These are phyloP conservation scores for Chouioia cunea DNA, from an alignment of 2,888 invertebrate species.

Conservation along the genomic window DNA sequence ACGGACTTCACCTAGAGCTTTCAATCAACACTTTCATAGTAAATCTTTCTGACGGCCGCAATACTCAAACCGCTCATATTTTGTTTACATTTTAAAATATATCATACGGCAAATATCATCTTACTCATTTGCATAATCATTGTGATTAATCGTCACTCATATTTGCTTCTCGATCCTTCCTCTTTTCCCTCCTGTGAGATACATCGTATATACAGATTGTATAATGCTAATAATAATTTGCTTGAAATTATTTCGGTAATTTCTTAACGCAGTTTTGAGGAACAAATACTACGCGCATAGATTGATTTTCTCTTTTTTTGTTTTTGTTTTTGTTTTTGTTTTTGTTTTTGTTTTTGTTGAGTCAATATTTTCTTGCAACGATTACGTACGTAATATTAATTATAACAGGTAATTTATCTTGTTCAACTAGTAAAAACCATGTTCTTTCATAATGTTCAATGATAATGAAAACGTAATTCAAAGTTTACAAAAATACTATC, in stretches of 20 bases:
- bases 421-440: slow-evolving; percentile 41
- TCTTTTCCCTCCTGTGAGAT: neutral
- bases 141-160: slow-evolving; percentile 42
- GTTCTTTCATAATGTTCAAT: slow-evolving; percentile 44
- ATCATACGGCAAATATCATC: slow-evolving; percentile 57
- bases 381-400: slow-evolving; percentile 35
- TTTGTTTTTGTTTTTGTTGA: slow-evolving; percentile 19
- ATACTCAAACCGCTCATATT: slow-evolving; percentile 47
- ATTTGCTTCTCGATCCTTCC: slow-evolving; percentile 15
- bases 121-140: slow-evolving; percentile 51
- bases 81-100: slow-evolving; percentile 58
- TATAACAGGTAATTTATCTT: slow-evolving; percentile 24
- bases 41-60: slow-evolving; percentile 12
- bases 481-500: slow-evolving; percentile 64
- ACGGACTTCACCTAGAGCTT: slow-evolving; percentile 8
- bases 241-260: slow-evolving; percentile 17
- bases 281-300: slow-evolving; percentile 39
- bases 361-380: neutral
- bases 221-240: slow-evolving; percentile 42
- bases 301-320: too few relatives aligned
- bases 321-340: too few relatives aligned
- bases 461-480: slow-evolving; percentile 56
- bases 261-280: slow-evolving; percentile 36
- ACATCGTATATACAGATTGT: slow-evolving; percentile 41
- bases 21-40: neutral